Evolutionary conservation across 2,113 vertebrate species (phyloP), one percentile per base, ranked within the genome.

Genomic region (Erythrocercus mccallii): DNA sequence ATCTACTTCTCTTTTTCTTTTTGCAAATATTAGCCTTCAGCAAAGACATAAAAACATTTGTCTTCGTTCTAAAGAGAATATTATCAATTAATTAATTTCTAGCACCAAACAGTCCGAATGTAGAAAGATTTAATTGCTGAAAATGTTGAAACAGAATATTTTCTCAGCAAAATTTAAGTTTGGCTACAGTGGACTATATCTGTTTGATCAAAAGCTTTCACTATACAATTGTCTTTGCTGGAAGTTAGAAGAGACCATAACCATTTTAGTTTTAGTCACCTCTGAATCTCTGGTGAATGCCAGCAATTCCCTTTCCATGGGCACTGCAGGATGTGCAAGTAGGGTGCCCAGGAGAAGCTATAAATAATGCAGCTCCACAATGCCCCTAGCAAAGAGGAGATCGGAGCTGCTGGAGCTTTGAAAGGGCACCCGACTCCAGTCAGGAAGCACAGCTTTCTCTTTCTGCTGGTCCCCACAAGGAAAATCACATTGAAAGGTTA

Each of bases 11-110:
- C 12, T 90, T 90, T 76, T 72, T 20, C 12, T 90, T 90, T 86
- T 92, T 64, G 65, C 50, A 95, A 95, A 92, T 86, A 95, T 60
- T 88, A 93, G 92, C 92, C 92, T 88, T 95, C 62, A 95, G 79
- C 73, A 86, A 95, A 94, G 56, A 91, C 70, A 69, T 19, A 61
- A 92, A 94, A 95, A 80, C 68, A 86, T 81, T 90, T 90, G 56
- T 74, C 85, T 92, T 93, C 83, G 79, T 65, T 71, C 40, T 89
- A 77, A 94, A 88, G 69, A 83, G 76, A 54, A 53, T 68, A 81
- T 81, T 78, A 94, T 57, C 73, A 44, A 57, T 72, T 94, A 87
- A 95, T 92, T 92, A 91, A 94, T 95, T 92, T 92, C 82, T 58
- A 86, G 47, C 60, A 85, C 45, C 79, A 78, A 90, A 74, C 54